These are phyloP conservation scores for Zaprionus obscuricornis DNA, from an alignment of 2,888 invertebrate species.

Conservation along the genomic window DNA sequence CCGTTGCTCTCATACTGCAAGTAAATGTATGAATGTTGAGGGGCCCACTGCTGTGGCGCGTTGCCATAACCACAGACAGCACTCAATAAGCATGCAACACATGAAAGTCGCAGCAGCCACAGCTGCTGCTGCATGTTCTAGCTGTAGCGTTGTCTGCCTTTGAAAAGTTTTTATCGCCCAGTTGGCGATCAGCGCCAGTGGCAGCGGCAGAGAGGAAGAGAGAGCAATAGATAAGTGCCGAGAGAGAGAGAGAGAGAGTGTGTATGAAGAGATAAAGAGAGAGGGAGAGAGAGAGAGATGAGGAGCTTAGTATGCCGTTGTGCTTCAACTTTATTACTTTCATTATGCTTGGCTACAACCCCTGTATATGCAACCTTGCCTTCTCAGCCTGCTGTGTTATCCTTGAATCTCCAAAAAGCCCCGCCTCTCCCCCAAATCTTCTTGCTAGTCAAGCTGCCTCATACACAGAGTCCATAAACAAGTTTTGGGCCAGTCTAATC, in stretches of 20 bases:
- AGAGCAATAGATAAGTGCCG: too few species aligned
- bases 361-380: too few species aligned
- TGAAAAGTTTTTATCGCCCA: constrained; percentile 67
- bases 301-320: constrained; percentile 9
- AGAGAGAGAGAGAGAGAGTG: too few species aligned
- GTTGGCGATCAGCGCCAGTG: constrained; percentile 35
- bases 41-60: constrained; percentile 10
- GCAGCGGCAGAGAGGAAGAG: too few species aligned
- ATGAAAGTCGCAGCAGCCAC: constrained; percentile 29
- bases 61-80: constrained; percentile 61
- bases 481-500: constrained; percentile 70
- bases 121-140: constrained; percentile 23
- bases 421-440: constrained; percentile 6
- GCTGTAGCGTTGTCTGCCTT: neutral
- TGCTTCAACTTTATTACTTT: constrained; percentile 75
- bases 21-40: too few species aligned
- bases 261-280: too few species aligned
- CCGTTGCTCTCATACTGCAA: constrained; percentile 21
- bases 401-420: too few species aligned
- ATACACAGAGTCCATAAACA: constrained; percentile 72
- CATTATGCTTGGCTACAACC: constrained; percentile 72
- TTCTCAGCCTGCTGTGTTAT: too few species aligned
- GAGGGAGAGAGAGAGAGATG: too few species aligned
- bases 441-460: neutral
- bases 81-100: constrained; percentile 43